A percentile compares a stretch with the other conserved stretches of the same genome.
Evolutionary conservation across 2,113 vertebrate species (phyloP).

Genomic region (Chaetodon auriga): DNA sequence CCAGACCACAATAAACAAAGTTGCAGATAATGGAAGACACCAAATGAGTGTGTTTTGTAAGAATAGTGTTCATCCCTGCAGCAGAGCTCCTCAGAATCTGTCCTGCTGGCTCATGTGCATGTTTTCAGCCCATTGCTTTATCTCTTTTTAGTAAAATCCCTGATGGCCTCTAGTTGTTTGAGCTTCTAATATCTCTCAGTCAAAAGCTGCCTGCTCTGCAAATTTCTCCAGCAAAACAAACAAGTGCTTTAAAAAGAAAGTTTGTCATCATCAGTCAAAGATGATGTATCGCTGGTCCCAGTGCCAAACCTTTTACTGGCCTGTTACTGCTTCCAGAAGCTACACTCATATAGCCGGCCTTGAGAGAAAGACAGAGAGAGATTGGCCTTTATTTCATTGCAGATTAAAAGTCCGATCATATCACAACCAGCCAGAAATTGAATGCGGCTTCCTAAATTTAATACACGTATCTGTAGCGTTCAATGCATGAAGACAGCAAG

Average conservation of each 20-base stretch:
- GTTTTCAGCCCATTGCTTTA: background rate
- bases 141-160: background rate
- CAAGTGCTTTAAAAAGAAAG: slow-evolving; percentile 20
- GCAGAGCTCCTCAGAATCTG: background rate
- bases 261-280: slow-evolving; percentile 34
- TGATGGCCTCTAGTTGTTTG: too few relatives aligned
- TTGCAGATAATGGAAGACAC: background rate
- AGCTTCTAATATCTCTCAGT: background rate
- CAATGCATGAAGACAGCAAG: background rate
- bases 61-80: background rate
- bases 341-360: slow-evolving; percentile 9
- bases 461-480: slow-evolving; percentile 1
- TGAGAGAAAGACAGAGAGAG: slow-evolving; percentile 24
- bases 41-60: background rate
- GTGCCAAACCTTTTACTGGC: slow-evolving; percentile 27
- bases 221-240: slow-evolving; percentile 12
- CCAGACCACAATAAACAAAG: background rate
- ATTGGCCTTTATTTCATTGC: slow-evolving; percentile 43
- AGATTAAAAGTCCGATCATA: slow-evolving; percentile 38
- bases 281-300: slow-evolving; percentile 19
- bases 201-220: slow-evolving; percentile 15
- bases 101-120: background rate
- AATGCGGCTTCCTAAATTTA: slow-evolving; percentile 16
- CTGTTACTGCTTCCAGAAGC: slow-evolving; percentile 29
- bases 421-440: background rate